These are phyloP conservation scores for Fragum whitleyi DNA, from an alignment of 2,888 invertebrate genomes.

Conservation along the genomic window DNA sequence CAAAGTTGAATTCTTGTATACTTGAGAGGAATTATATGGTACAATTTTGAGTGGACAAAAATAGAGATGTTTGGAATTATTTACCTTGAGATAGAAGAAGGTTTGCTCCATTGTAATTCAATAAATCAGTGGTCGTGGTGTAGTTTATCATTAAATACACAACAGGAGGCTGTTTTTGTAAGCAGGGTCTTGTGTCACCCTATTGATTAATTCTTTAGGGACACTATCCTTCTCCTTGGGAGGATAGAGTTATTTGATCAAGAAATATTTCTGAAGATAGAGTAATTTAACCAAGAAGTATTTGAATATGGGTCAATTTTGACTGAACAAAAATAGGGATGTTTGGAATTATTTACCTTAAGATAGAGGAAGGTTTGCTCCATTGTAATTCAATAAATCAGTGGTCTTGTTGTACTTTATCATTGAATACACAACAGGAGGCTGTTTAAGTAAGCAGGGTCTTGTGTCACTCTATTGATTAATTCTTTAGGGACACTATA, in stretches of 20 bases:
- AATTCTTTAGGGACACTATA: neutral
- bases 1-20: no score
- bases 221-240: neutral
- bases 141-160: conserved; percentile 18
- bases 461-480: conserved; percentile 3
- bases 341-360: no score
- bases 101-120: conserved; percentile 14
- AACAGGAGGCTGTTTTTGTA: conserved; percentile 10
- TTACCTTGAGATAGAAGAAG: neutral
- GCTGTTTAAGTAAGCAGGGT: conserved; percentile 5
- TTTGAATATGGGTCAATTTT: no score
- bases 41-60: neutral
- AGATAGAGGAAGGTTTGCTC: neutral
- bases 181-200: neutral
- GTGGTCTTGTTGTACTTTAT: conserved; percentile 10
- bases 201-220: neutral
- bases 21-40: no score
- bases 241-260: no score
- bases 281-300: no score
- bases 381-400: conserved; percentile 28
- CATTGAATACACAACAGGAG: conserved; percentile 11
- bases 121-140: conserved; percentile 18
- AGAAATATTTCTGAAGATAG: neutral
- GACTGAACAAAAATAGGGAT: neutral
- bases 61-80: conserved; percentile 9